Base-by-base conservation (phyloP, 2,113 vertebrate genomes). In the Eurypyga helias region DNA sequence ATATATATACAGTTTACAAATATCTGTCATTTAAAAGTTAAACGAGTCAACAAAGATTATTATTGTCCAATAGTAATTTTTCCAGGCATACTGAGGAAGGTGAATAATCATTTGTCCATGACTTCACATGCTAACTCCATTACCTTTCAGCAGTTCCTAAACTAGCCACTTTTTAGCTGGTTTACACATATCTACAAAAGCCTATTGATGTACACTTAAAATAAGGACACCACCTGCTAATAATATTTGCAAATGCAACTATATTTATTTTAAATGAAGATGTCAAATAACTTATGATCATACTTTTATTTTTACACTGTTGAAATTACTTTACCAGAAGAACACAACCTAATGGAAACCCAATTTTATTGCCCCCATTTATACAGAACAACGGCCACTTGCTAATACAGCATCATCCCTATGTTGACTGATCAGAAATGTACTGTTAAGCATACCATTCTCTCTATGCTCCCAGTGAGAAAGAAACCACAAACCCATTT, bases 401-500 rank as follows among this genome's bases (percentile, higher is more conserved):
- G 52, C 58, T 93, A 94, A 97, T 93, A 83, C 67, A 96, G 48
- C 77, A 79, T 82, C 80, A 65, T 13, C 52, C 54, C 55, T 86
- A 11, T 73, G 81, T 95, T 18, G 33, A 64, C 75, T 75, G 86
- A 91, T 92, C 80, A 77, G 90, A 65, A 92, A 78, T 62, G 29
- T 80, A 55, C 78, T 83, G 67, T 90, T 96, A 96, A 95, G 95
- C 93, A 69, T 83, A 75, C 61, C 54, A 72, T 76, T 96, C 96
- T 69, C 61, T 45, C 94, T 91, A 71, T 87, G 46, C 36, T 93
- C 84, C 84, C 81, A 88, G 57, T 34, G 82, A 94, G 62, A 28
- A 94, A 95, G 87, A 90, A 90, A 93, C 93, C 88, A 85, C 91
- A 94, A 95, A 96, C 21, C 54, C 89, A 36, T 96, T 97, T 98